phyloP scores from a whole-genome alignment of 2,888 invertebrate species.

The Leucoptera coffeella region DNA sequence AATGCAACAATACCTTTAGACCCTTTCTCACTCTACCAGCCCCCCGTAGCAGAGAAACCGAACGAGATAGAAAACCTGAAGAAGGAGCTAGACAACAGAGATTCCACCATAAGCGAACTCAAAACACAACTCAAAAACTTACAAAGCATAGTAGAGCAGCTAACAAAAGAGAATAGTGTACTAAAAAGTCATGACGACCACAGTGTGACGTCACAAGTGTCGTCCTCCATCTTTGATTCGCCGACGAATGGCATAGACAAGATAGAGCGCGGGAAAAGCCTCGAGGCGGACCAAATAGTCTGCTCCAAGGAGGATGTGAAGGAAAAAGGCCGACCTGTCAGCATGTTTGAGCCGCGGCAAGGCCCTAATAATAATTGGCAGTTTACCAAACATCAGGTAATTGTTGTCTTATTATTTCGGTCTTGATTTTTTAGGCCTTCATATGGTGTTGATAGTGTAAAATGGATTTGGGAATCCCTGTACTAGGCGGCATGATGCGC shows the following conservation, averaged over 20 bases:
- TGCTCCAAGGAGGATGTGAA: constrained; percentile 37
- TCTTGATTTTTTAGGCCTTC: no score
- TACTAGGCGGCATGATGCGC: no score
- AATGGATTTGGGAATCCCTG: no score
- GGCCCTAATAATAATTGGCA: constrained; percentile 57
- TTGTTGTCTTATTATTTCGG: no score
- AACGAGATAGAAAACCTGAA: constrained; percentile 25
- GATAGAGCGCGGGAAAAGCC: constrained; percentile 31
- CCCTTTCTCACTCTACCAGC: constrained; percentile 7
- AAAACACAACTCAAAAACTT: constrained; percentile 57
- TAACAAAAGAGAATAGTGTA: constrained; percentile 75
- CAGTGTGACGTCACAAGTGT: constrained; percentile 30
- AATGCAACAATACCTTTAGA: constrained; percentile 30
- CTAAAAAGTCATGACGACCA: constrained; percentile 52
- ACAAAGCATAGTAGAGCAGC: constrained; percentile 64
- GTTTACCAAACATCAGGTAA: constrained; percentile 55
- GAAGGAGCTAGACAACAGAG: constrained; percentile 57
- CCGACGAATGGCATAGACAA: constrained; percentile 14
- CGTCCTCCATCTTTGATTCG: constrained; percentile 16
- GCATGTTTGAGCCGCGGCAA: constrained; percentile 83
- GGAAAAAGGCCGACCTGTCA: constrained; percentile 66
- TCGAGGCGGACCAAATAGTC: constrained; percentile 27
- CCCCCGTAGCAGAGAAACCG: constrained; percentile 12
- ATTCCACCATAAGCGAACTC: constrained; percentile 59
- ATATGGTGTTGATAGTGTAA: no score